Conservation (phyloP, 2,113 vertebrate genomes). For the Pterocles orientalis region DNA sequence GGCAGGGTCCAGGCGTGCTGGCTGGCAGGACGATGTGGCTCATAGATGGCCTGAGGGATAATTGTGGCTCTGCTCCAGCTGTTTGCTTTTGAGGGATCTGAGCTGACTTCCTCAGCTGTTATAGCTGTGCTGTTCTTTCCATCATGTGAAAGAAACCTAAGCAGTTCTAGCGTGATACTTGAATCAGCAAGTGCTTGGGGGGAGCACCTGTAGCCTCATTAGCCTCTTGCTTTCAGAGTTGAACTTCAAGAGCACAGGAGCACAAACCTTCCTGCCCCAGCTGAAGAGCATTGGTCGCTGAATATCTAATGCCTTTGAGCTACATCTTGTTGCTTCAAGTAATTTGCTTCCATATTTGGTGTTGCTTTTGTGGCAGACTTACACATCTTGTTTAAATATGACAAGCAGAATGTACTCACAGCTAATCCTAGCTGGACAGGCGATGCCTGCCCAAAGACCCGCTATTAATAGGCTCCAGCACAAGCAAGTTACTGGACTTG, state of each 20-base stretch:
- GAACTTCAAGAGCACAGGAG: background rate
- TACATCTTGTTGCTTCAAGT: background rate
- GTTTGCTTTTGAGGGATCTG: background rate
- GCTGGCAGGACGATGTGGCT: background rate
- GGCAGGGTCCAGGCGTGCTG: no score
- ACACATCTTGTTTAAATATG: background rate
- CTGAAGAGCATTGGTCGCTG: background rate
- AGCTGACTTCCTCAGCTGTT: background rate
- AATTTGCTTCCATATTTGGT: slow-evolving; percentile 44
- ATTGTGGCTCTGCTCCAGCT: background rate
- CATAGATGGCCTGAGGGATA: accelerated
- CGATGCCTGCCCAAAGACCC: background rate
- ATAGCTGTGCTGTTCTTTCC: background rate
- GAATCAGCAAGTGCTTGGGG: background rate
- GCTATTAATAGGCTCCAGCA: background rate
- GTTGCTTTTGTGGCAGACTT: slow-evolving; percentile 3
- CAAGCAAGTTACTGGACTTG: background rate
- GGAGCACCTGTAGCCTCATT: background rate
- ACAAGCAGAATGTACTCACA: background rate
- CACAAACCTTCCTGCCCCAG: background rate
- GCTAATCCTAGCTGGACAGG: slow-evolving; percentile 14
- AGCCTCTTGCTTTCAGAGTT: background rate
- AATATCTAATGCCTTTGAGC: background rate
- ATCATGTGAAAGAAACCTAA: accelerated
- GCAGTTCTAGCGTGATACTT: accelerated